Evolutionary conservation across 37 sponge, comb jelly and placozoan genomes (phyloP).

Genomic region (Axinella damicornis): DNA sequence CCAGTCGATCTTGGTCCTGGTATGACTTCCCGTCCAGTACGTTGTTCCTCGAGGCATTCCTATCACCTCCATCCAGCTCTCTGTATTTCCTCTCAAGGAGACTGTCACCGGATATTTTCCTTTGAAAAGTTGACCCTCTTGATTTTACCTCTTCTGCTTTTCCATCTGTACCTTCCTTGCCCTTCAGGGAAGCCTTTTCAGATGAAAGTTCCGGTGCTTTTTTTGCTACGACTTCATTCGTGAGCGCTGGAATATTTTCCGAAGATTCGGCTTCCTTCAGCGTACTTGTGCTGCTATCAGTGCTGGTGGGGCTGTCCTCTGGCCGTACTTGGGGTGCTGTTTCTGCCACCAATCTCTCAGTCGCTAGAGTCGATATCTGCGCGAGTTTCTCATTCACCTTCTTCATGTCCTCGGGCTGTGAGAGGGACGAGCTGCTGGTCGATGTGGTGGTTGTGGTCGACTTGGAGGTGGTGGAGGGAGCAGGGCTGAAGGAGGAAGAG

Average conservation of each 20-base stretch:
- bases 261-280: conserved; percentile 21
- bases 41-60: too few relatives aligned
- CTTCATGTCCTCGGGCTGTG: conserved; percentile 58
- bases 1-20: too few relatives aligned
- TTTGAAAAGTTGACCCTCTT: too few relatives aligned
- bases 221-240: too few relatives aligned
- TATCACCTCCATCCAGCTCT: too few relatives aligned
- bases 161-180: too few relatives aligned
- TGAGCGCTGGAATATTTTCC: conserved; percentile 4
- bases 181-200: too few relatives aligned
- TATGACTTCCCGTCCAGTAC: too few relatives aligned
- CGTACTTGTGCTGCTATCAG: conserved; percentile 41
- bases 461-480: conserved; percentile 42
- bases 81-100: too few relatives aligned
- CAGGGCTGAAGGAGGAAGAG: conserved; percentile 81
- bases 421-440: conserved; percentile 6
- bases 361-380: conserved; percentile 42
- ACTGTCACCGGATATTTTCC: too few relatives aligned
- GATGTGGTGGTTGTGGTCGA: conserved; percentile 7
- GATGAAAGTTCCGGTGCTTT: too few relatives aligned
- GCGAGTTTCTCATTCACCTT: conserved; percentile 51
- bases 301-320: conserved; percentile 37
- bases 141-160: not conserved
- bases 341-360: conserved; percentile 14
- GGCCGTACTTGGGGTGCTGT: not conserved